Evolutionary conservation across 2,888 invertebrate genomes (phyloP), one percentile per base, ranked within the genome.

Genomic region (Gnatocerus cornutus): DNA sequence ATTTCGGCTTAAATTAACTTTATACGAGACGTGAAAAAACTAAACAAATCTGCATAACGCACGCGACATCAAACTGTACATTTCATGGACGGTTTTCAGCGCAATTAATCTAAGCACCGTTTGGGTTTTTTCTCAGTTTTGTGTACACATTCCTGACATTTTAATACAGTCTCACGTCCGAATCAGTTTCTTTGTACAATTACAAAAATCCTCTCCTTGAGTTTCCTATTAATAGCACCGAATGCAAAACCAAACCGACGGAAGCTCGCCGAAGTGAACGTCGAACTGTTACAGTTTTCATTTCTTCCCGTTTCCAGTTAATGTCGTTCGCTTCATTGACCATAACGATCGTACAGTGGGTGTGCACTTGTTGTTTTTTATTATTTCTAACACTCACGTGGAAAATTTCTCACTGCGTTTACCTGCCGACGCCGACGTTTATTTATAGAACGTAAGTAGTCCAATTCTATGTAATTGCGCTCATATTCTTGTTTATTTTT

Each of bases 361-460:
- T 56, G 14, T 48, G 13, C 14, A 33, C 33, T 33, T 33, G 6
- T n/a, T 9, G n/a, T 9, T 33, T 33, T 4, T 33, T 33, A 33
- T n/a, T 33, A n/a, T 33, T 33, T 33, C 7, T 21, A 3, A 21
- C 1, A 21, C 21, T 21, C 21, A 3, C 1, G 21, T 21, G 21
- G n/a, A n/a, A 21, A 21, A 21, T 21, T 21, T 21, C 21, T 4
- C 4, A 1, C 21, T 21, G 4, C 21, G 21, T 21, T 21, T 55
- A 39, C 21, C 14, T 50, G 56, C 39, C 16, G 3, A 16, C 27
- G 56, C 39, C 16, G 3, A 16, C 27, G 39, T 9, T 21, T 59
- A 59, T 68, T 61, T 68, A 68, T 68, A 61, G 33, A 16, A 21
- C 21, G 68, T 63, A 68, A 68, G 68, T 68, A 62, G 68, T 53